phyloP scores from a whole-genome alignment of 2,888 invertebrate species.

The Dryadula phaetusa region DNA sequence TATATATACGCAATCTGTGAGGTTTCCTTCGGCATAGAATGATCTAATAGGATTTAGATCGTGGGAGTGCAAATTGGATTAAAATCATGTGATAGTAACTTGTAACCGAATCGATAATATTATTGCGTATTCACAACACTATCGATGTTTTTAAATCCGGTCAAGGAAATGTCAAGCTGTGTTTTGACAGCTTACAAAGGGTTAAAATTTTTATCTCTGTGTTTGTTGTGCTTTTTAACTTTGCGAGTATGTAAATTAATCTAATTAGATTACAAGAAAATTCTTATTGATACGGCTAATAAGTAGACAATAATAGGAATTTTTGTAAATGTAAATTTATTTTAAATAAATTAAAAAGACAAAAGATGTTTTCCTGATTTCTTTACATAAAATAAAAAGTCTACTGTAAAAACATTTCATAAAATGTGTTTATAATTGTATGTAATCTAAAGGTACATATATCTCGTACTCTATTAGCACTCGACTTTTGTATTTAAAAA shows the following conservation, averaged over 20 bases:
- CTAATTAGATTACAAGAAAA: constrained; percentile 39
- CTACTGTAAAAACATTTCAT: not conserved
- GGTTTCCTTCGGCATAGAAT: constrained; percentile 75
- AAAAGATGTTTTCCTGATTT: not conserved
- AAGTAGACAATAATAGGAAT: not conserved
- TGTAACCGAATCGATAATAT: constrained; percentile 61
- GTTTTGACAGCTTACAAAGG: constrained; percentile 48
- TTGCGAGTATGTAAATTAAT: constrained; percentile 30
- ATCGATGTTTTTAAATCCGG: constrained; percentile 38
- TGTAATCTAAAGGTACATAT: not conserved
- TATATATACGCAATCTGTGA: constrained; percentile 72
- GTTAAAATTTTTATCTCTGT: constrained; percentile 33
- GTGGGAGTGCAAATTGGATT: constrained; percentile 68
- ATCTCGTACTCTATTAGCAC: not conserved
- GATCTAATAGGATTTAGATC: constrained; percentile 74
- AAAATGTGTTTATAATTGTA: constrained; percentile 15
- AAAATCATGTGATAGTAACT: constrained; percentile 60
- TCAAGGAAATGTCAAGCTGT: constrained; percentile 45
- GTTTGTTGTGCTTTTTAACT: constrained; percentile 34
- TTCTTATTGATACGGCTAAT: not conserved
- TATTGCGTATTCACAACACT: constrained; percentile 44
- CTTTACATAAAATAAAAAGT: not conserved
- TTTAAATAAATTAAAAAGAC: constrained; percentile 2
- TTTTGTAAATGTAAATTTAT: not conserved
- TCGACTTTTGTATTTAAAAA: not conserved